phyloP scores from a whole-genome alignment of 2,888 invertebrate genomes.

The Colostygia pectinataria region DNA sequence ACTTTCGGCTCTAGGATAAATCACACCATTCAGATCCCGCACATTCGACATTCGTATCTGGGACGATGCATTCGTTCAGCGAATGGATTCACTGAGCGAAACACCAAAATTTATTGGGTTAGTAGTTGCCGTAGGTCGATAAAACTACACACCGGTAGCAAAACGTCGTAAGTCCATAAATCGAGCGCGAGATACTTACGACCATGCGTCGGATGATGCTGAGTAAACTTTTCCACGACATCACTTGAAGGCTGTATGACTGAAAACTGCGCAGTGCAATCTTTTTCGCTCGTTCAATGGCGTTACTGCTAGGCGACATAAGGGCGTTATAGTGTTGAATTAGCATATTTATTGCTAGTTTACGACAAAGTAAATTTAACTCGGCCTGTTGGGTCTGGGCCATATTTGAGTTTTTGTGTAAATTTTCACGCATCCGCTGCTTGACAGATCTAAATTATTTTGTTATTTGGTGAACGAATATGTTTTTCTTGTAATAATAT shows the following conservation, averaged over 20 bases:
- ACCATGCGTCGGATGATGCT: slow-evolving; percentile 66
- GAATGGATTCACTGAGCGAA: slow-evolving; percentile 80
- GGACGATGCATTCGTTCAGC: slow-evolving; percentile 81
- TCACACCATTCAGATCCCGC: slow-evolving; percentile 65
- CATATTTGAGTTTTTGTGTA: slow-evolving; percentile 58
- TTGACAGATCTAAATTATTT: slow-evolving; percentile 9
- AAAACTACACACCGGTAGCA: slow-evolving; percentile 66
- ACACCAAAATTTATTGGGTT: slow-evolving; percentile 83
- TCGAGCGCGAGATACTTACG: slow-evolving; percentile 63
- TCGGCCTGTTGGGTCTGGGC: slow-evolving; percentile 62
- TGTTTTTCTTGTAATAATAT: too few species aligned
- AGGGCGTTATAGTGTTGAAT: slow-evolving; percentile 80
- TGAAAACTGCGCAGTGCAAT: slow-evolving; percentile 82
- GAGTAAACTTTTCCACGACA: slow-evolving; percentile 66
- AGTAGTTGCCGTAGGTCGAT: slow-evolving; percentile 83
- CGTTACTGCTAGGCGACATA: slow-evolving; percentile 68
- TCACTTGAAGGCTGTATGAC: slow-evolving; percentile 66
- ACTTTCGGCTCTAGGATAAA: slow-evolving; percentile 51
- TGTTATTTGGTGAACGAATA: background rate
- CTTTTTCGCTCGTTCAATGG: slow-evolving; percentile 80
- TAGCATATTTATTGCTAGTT: slow-evolving; percentile 82
- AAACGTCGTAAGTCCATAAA: slow-evolving; percentile 70
- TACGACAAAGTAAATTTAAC: slow-evolving; percentile 77
- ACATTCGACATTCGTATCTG: slow-evolving; percentile 75
- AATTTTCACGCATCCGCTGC: slow-evolving; percentile 55